Evolutionary conservation across 2,797 vertebrate species (phyloP).

Genomic region (Triplophysa bombifrons): DNA sequence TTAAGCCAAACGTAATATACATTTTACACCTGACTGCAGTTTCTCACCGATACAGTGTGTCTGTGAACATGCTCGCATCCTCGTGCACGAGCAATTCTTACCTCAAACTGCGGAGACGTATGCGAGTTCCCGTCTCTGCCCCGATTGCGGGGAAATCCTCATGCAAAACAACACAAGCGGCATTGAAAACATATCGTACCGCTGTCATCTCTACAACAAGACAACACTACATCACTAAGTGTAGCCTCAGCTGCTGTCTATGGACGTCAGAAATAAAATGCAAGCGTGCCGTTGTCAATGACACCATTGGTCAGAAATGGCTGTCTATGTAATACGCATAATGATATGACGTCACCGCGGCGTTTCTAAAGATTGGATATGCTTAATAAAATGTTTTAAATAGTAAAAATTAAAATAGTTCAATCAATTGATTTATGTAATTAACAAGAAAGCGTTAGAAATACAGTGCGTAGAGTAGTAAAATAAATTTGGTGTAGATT

Average conservation of each 20-base stretch:
- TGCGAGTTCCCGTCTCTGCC: background rate
- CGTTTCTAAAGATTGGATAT: no score
- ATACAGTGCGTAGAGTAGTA: no score
- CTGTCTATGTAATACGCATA: background rate
- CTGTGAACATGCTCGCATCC: background rate
- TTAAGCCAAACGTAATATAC: background rate
- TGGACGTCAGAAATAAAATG: background rate
- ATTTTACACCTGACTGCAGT: background rate
- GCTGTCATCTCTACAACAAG: background rate
- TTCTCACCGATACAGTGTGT: background rate
- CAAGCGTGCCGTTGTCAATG: background rate
- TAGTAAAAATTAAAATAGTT: no score
- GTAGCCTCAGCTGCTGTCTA: background rate
- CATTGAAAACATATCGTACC: background rate
- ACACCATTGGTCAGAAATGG: conserved; percentile 15
- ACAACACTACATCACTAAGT: background rate
- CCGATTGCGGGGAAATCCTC: background rate
- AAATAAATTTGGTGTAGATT: no score
- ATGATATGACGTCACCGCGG: no score
- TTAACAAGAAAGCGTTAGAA: no score
- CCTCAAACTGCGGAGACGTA: background rate
- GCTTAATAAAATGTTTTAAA: no score
- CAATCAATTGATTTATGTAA: no score
- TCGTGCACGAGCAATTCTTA: conserved; percentile 2
- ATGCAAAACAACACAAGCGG: background rate